Percentiles rank a stretch among this genome's conserved stretches.
Evolutionary conservation across 2,888 invertebrate species (phyloP).

Genomic region (Melitaea athalia): DNA sequence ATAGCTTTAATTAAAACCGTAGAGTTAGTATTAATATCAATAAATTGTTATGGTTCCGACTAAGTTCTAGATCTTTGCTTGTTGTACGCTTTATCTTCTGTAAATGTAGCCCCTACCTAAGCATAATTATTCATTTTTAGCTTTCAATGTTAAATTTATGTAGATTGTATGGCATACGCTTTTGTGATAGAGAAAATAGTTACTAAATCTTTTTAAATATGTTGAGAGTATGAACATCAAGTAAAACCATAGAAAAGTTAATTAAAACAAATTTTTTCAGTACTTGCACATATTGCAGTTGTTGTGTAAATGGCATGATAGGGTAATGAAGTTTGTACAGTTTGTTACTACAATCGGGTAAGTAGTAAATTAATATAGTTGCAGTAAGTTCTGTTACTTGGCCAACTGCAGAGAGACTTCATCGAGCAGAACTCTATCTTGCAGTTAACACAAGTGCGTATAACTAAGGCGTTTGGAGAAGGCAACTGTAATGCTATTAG

Average conservation of each 20-base stretch:
- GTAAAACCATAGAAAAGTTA: background rate
- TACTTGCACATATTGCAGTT: constrained; percentile 3
- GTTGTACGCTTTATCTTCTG: background rate
- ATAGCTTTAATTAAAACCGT: background rate
- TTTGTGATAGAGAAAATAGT: background rate
- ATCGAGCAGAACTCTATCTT: constrained; percentile 33
- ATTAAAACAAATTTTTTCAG: background rate
- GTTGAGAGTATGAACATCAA: background rate
- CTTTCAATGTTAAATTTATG: background rate
- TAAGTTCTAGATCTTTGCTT: background rate
- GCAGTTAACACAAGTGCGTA: constrained; percentile 26
- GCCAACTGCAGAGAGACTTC: constrained; percentile 35
- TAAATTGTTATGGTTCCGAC: too few species aligned
- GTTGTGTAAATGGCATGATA: constrained; percentile 16
- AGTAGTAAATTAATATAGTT: constrained; percentile 43
- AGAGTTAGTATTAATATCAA: background rate
- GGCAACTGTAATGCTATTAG: constrained; percentile 19
- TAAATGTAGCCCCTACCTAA: background rate
- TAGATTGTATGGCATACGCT: background rate
- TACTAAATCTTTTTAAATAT: background rate
- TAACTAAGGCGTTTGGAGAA: constrained; percentile 31
- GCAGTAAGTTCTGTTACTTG: constrained; percentile 41
- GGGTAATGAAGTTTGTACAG: constrained; percentile 21
- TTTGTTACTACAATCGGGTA: constrained; percentile 34
- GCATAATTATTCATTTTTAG: background rate